phyloP scores from a whole-genome alignment of 2,113 vertebrate species.

The Aspidoscelis tigris region DNA sequence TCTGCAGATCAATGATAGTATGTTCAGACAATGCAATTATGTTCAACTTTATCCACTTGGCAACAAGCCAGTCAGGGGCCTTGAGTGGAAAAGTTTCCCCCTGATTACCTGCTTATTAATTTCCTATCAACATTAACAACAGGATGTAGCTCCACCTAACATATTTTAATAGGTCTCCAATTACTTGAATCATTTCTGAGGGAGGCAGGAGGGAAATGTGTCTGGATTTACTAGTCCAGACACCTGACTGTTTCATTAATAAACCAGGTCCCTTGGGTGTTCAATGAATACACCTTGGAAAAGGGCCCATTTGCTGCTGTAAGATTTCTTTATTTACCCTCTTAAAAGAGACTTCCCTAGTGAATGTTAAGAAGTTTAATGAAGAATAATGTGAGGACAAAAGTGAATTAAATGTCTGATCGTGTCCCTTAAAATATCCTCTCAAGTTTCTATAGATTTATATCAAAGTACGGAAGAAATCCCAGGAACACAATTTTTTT shows the following conservation, averaged over 20 bases:
- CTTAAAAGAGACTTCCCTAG: neutral
- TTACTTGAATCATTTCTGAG: slow-evolving; percentile 63
- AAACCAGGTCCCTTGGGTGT: slow-evolving; percentile 25
- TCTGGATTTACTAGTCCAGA: slow-evolving; percentile 48
- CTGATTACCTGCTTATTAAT: slow-evolving; percentile 19
- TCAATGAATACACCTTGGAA: neutral
- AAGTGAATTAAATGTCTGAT: neutral
- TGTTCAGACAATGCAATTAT: neutral
- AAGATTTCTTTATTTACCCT: neutral
- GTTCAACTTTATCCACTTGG: neutral
- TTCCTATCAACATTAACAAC: slow-evolving; percentile 72
- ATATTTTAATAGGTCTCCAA: slow-evolving; percentile 63
- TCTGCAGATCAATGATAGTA: neutral
- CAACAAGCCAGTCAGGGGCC: slow-evolving; percentile 7
- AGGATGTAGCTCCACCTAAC: slow-evolving; percentile 64
- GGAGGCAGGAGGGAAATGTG: slow-evolving; percentile 49
- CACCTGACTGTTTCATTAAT: slow-evolving; percentile 15
- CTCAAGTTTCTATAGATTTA: neutral
- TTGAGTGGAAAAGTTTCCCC: slow-evolving; percentile 44
- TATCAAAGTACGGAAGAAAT: neutral
- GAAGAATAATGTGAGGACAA: neutral
- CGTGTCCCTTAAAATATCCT: neutral
- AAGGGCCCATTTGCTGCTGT: neutral
- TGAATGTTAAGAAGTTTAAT: neutral
- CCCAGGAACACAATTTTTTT: neutral